A percentile compares a stretch with the other conserved stretches of the same genome.
These are phyloP conservation scores for Homalodisca vitripennis DNA, from an alignment of 1,140 invertebrate species.

Conservation along the genomic window DNA sequence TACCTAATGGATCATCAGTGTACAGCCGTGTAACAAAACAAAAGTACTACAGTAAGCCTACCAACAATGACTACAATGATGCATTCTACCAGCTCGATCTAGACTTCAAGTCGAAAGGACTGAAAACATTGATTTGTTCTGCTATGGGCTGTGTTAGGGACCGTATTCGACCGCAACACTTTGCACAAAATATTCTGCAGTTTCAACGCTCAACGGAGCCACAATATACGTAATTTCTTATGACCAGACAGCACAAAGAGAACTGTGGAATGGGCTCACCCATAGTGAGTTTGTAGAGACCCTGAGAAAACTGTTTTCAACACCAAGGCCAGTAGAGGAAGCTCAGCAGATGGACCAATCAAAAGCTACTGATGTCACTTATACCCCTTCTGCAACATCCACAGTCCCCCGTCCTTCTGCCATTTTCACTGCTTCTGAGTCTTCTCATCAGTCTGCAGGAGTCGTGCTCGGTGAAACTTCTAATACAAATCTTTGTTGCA, in stretches of 20 bases:
- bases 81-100: not conserved
- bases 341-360: not conserved
- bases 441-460: not conserved
- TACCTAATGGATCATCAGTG: not conserved
- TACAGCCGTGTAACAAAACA: not conserved
- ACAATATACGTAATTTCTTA: not conserved
- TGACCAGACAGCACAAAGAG: not conserved
- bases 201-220: too few relatives aligned
- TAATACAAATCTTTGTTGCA: not conserved
- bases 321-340: not conserved
- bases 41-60: not conserved
- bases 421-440: not conserved
- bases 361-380: not conserved
- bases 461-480: too few relatives aligned
- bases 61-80: not conserved
- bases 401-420: not conserved
- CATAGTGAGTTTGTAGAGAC: not conserved
- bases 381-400: not conserved
- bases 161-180: not conserved
- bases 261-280: not conserved
- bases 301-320: not conserved
- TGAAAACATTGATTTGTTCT: not conserved
- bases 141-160: not conserved
- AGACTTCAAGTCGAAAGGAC: not conserved
- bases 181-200: too few relatives aligned